Conservation (phyloP, 1,140 invertebrate species). For the Aradophagus sp. region DNA sequence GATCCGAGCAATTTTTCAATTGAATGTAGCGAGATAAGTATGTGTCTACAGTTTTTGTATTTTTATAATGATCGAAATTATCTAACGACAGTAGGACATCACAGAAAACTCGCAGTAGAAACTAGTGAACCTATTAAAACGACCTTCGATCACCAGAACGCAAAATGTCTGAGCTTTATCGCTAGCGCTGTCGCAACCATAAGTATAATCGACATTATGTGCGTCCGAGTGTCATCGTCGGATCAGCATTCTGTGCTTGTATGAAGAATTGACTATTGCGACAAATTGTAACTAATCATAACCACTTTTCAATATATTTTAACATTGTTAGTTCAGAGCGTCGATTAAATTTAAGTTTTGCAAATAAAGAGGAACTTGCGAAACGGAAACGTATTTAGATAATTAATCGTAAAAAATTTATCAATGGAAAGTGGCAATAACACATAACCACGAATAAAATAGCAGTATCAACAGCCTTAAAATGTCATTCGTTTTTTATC, state of each 20-base stretch:
- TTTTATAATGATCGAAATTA: constrained; percentile 27
- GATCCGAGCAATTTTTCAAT: too few relatives aligned
- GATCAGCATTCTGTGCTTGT: constrained; percentile 38
- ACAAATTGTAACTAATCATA: too few relatives aligned
- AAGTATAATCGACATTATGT: constrained; percentile 50
- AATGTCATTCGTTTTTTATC: too few relatives aligned
- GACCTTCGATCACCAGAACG: constrained; percentile 57
- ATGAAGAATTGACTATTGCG: too few relatives aligned
- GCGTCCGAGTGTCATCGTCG: constrained; percentile 36
- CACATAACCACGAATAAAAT: constrained; percentile 14
- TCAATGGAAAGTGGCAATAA: constrained; percentile 27
- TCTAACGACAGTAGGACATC: constrained; percentile 22
- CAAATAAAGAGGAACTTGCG: too few relatives aligned
- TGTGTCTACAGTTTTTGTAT: constrained; percentile 4
- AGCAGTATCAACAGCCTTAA: constrained; percentile 38
- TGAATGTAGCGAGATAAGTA: constrained; percentile 14
- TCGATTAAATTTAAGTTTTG: too few relatives aligned
- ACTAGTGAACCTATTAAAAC: constrained; percentile 51
- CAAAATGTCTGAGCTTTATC: constrained; percentile 56
- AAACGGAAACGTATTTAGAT: too few relatives aligned
- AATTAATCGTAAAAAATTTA: too few relatives aligned
- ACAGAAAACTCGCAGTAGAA: constrained; percentile 42
- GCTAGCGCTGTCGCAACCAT: constrained; percentile 57
- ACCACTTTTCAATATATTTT: too few relatives aligned
- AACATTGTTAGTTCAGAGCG: too few relatives aligned